Percentiles rank a stretch among this genome's conserved stretches.
These are phyloP conservation scores for Chrysolina haemoptera DNA, from an alignment of 2,888 invertebrate species.

Conservation along the genomic window DNA sequence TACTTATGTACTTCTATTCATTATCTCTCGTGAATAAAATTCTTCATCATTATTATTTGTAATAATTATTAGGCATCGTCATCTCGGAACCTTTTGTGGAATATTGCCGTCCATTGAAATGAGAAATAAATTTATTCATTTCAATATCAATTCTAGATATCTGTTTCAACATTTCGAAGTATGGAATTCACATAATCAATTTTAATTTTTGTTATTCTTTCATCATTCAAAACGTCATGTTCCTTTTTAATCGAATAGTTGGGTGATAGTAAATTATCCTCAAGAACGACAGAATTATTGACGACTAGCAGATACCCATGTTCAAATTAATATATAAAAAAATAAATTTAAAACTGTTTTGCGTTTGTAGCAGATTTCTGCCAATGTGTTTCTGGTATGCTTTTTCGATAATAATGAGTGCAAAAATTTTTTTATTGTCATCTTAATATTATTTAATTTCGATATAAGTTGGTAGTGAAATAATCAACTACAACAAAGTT, in stretches of 20 bases:
- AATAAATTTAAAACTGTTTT: no score
- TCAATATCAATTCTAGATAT: constrained; percentile 50
- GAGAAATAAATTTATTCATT: constrained; percentile 49
- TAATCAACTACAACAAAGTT: neutral
- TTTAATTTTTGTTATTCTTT: constrained; percentile 56
- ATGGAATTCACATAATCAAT: constrained; percentile 58
- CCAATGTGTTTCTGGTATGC: no score
- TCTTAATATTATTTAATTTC: neutral
- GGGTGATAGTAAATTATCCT: constrained; percentile 37
- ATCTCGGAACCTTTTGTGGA: constrained; percentile 5
- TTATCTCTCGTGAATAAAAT: no score
- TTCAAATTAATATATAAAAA: no score
- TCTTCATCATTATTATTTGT: no score
- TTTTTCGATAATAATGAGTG: no score
- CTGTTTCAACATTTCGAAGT: constrained; percentile 54
- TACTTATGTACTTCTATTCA: no score
- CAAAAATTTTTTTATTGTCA: neutral
- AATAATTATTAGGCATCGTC: neutral
- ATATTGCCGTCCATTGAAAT: constrained; percentile 36
- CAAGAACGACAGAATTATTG: neutral
- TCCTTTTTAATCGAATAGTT: constrained; percentile 46
- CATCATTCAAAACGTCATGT: constrained; percentile 58
- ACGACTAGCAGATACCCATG: neutral
- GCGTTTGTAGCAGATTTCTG: no score
- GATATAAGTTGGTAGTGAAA: no score